Evolutionary conservation across 2,888 invertebrate genomes (phyloP).

Genomic region (Rotaria magnacalcarata): DNA sequence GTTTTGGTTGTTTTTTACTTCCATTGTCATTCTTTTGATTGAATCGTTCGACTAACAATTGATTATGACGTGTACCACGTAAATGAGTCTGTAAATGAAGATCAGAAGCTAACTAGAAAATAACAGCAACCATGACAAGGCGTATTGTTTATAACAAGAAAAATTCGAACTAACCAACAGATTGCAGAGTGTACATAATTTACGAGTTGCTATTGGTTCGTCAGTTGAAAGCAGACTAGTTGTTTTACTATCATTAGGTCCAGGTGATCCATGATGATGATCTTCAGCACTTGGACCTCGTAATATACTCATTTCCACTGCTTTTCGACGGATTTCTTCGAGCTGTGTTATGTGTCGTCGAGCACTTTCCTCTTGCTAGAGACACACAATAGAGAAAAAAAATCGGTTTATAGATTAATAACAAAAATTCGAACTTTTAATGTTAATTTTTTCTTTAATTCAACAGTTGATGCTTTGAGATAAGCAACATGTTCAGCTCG

Average conservation of each 20-base stretch:
- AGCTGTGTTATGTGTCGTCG: constrained; percentile 78
- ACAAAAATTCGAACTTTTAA: constrained; percentile 65
- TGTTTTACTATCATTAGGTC: not conserved
- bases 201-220: not conserved
- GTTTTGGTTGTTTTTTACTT: not conserved
- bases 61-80: constrained; percentile 19
- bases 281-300: constrained; percentile 59
- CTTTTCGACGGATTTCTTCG: constrained; percentile 76
- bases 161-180: constrained; percentile 60
- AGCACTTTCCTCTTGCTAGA: constrained; percentile 75
- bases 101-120: constrained; percentile 13
- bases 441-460: constrained; percentile 79
- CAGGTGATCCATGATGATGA: constrained; percentile 48
- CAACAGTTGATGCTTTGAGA: constrained; percentile 76
- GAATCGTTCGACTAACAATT: constrained; percentile 21
- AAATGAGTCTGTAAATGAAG: constrained; percentile 37
- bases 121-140: not conserved
- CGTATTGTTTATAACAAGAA: not conserved
- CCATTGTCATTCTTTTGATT: constrained; percentile 33
- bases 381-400: not conserved
- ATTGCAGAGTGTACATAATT: constrained; percentile 52
- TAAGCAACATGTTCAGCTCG: constrained; percentile 73
- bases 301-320: constrained; percentile 72
- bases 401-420: not conserved
- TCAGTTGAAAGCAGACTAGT: not conserved